Evolutionary conservation across 2,797 vertebrate species (phyloP).

Genomic region (Acanthurus tractus): DNA sequence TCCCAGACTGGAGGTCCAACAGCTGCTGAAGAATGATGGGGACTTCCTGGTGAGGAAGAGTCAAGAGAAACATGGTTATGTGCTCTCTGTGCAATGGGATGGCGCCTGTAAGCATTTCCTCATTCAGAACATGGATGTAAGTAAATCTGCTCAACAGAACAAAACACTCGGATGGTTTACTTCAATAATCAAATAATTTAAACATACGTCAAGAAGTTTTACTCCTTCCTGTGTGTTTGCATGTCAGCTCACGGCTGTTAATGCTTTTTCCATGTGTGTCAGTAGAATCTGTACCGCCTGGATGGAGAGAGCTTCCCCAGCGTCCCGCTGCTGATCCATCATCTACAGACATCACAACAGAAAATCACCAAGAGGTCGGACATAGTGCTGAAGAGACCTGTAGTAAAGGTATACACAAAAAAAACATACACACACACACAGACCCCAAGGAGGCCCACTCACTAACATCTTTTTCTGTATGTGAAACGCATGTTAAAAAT

Average conservation of each 20-base stretch:
- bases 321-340: slow-evolving; percentile 90
- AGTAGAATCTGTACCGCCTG: slow-evolving; percentile 91
- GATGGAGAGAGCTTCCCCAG: slow-evolving; percentile 92
- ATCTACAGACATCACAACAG: slow-evolving; percentile 87
- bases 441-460: not conserved
- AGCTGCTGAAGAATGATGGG: slow-evolving; percentile 88
- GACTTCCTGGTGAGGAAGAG: slow-evolving; percentile 94
- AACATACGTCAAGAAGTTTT: not conserved
- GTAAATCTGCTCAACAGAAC: slow-evolving; percentile 59
- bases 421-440: slow-evolving; percentile 12
- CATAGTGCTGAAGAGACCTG: slow-evolving; percentile 85
- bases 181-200: not conserved
- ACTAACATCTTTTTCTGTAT: not conserved
- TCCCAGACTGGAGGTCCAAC: slow-evolving; percentile 90
- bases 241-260: slow-evolving; percentile 4
- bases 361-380: slow-evolving; percentile 90
- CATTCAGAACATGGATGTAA: slow-evolving; percentile 91
- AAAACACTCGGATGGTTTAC: not conserved
- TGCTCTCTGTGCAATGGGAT: slow-evolving; percentile 93
- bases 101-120: slow-evolving; percentile 94
- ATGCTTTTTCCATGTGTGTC: slow-evolving; percentile 50
- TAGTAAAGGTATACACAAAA: slow-evolving; percentile 88
- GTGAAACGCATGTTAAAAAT: not conserved
- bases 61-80: slow-evolving; percentile 94
- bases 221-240: not conserved